Base-by-base conservation (phyloP, 2,113 vertebrate species). In the Odontesthes bonariensis region DNA sequence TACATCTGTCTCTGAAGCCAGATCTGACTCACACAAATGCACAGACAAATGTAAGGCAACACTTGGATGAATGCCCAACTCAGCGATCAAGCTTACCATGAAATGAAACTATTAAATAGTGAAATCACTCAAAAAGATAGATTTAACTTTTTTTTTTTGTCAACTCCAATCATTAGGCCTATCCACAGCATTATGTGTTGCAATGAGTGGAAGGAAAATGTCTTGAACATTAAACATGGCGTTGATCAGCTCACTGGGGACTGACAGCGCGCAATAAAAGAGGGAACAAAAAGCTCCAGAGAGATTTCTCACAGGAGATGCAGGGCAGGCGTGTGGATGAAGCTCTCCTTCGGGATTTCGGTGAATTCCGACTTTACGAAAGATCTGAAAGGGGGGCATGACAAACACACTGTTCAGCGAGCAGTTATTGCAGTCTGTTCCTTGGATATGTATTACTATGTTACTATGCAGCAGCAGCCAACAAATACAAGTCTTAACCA, bases 301-400 rank as follows among this genome's bases (percentile, higher is more conserved):
- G 17, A 66, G 57, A 61, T 78, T 81, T 73, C 98, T 99, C 95
- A 99, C 98, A 99, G 96, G 90, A 99, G 97, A 94, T 99, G 97
- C 91, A 99, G 96, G 88, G 96, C 96, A 77, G 97, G 96, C 91
- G 95, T 97, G 95, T 98, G 96, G 88, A 97, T 95, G 95, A 99
- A 92, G 79, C 90, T 91, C 77, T 94, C 94, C 31, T 93, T 94
- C 8, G 94, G 92, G 90, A 94, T 93, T 77, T 94, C 92, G 14
- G 86, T 91, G 84, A 93, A 93, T 81, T 90, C 86, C 6, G 94
- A 93, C 86, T 94, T 94, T 70, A 94, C 91, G 72, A 94, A 94
- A 9, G 93, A 94, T 94, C 98, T 99, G 92, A 93, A 91, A 93
- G 82, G 32, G 44, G 8, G 0, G 8, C 32, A 62, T 81, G 35